phyloP scores from a whole-genome alignment of 92 coral and sea anemone genomes.

The Bergia sp. region DNA sequence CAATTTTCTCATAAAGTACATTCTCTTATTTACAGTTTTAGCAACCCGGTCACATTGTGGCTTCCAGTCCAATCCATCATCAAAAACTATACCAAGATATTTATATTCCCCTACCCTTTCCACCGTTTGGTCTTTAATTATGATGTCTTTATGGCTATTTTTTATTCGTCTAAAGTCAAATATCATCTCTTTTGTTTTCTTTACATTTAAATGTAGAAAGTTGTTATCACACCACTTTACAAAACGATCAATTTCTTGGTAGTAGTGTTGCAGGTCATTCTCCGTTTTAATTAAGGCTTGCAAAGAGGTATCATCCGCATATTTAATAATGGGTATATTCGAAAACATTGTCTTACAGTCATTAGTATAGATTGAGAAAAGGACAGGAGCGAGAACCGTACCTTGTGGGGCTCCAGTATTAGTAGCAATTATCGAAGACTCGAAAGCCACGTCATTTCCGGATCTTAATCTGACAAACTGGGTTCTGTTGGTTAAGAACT shows the following conservation, averaged over 20 bases:
- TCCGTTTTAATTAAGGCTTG: not conserved
- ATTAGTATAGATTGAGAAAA: slow-evolving; percentile 5
- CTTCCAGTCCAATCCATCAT: slow-evolving; percentile 11
- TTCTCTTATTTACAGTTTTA: too few relatives aligned
- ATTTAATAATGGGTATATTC: not conserved
- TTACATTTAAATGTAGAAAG: not conserved
- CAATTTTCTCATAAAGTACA: too few relatives aligned
- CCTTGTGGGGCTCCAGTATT: slow-evolving; percentile 2
- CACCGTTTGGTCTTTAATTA: not conserved
- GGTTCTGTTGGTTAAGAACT: slow-evolving; percentile 16
- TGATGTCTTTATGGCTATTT: not conserved
- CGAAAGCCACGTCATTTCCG: not conserved
- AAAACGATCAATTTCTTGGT: not conserved
- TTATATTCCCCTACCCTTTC: not conserved
- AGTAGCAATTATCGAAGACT: not conserved
- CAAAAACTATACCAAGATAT: not conserved
- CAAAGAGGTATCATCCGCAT: slow-evolving; percentile 2
- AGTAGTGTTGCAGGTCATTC: not conserved
- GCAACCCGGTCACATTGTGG: too few relatives aligned
- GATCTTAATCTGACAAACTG: slow-evolving; percentile 19
- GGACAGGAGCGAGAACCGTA: not conserved
- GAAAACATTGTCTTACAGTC: not conserved
- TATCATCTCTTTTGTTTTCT: slow-evolving; percentile 24
- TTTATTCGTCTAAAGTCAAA: not conserved
- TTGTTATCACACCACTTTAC: not conserved